Conservation (phyloP, 2,888 invertebrate species). For the Lamellibrachia columna region DNA sequence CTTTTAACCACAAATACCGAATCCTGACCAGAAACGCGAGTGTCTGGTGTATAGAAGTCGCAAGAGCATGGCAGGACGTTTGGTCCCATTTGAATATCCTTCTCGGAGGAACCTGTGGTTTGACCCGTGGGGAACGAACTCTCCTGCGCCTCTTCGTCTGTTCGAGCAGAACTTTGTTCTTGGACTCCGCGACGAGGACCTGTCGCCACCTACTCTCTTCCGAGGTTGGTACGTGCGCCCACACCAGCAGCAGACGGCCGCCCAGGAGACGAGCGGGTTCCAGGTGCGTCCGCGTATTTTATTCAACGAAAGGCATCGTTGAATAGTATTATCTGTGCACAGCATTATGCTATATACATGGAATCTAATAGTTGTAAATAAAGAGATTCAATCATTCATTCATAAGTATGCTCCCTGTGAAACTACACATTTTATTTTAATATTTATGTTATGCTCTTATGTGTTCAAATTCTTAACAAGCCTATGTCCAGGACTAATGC, state of each 20-base stretch:
- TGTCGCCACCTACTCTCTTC: neutral
- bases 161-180: conserved; percentile 24
- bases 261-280: neutral
- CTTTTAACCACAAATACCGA: neutral
- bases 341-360: too few relatives aligned
- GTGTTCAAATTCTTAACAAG: too few relatives aligned
- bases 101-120: neutral
- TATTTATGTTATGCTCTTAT: too few relatives aligned
- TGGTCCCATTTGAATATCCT: neutral
- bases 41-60: neutral
- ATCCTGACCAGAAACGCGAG: neutral
- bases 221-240: conserved; percentile 20
- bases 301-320: neutral
- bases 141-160: neutral
- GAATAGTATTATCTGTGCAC: neutral
- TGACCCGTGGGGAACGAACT: neutral
- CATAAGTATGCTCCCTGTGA: too few relatives aligned
- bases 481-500: too few relatives aligned
- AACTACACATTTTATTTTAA: too few relatives aligned
- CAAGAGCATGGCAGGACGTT: neutral
- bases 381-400: too few relatives aligned
- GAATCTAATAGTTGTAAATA: too few relatives aligned
- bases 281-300: neutral
- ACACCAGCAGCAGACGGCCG: neutral
- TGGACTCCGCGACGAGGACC: conserved; percentile 6